These are phyloP conservation scores for Enteromius mattozi DNA, from an alignment of 2,797 vertebrate genomes.

Conservation along the genomic window DNA sequence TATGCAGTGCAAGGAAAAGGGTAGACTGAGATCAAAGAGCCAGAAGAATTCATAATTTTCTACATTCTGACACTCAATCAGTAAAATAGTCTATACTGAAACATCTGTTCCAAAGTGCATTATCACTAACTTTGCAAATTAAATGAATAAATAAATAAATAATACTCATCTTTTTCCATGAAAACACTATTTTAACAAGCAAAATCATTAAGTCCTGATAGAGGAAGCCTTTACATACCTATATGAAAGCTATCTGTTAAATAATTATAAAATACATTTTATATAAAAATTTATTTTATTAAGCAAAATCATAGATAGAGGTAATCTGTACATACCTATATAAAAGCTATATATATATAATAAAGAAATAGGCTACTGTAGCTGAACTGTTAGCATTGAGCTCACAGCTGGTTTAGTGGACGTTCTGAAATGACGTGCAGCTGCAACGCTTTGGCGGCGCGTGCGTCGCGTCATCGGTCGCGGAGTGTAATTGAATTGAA, in stretches of 20 bases:
- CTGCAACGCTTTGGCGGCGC: not conserved
- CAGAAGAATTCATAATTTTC: not conserved
- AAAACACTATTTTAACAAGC: not conserved
- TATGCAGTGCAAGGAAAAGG: not conserved
- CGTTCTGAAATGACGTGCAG: not conserved
- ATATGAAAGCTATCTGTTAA: too few species aligned
- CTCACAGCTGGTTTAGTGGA: not conserved
- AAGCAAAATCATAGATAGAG: not conserved
- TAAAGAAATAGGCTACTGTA: too few species aligned
- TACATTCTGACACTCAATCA: not conserved
- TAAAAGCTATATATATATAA: not conserved
- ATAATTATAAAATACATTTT: not conserved
- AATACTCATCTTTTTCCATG: too few species aligned
- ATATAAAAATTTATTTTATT: not conserved
- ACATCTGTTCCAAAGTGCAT: not conserved
- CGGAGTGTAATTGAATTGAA: slow-evolving; percentile 78
- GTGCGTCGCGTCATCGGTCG: slow-evolving; percentile 11
- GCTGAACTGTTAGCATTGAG: not conserved
- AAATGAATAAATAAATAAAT: too few species aligned
- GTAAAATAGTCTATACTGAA: not conserved
- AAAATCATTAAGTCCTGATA: not conserved
- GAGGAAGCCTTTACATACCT: not conserved
- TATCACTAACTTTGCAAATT: too few species aligned
- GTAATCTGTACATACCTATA: not conserved
- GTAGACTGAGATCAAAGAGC: not conserved